phyloP scores from a whole-genome alignment of 2,888 invertebrate genomes.

The Anoplius nigerrimus region DNA sequence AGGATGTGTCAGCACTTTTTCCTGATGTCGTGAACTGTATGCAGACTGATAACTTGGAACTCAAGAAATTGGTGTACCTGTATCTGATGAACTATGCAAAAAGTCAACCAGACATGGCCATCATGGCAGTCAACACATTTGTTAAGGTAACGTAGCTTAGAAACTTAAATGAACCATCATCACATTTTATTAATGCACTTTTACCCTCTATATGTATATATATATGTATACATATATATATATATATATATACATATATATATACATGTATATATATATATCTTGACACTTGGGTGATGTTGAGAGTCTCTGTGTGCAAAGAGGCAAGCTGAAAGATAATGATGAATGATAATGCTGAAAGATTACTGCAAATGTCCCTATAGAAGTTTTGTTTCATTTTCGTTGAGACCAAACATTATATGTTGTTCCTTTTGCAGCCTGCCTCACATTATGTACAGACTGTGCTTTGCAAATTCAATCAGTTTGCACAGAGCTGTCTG shows the following conservation, averaged over 20 bases:
- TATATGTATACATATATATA: conserved; percentile 39
- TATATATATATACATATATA: conserved; percentile 34
- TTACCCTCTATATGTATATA: conserved; percentile 50
- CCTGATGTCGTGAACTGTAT: conserved; percentile 99
- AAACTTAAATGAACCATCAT: conserved; percentile 39
- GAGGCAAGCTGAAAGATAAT: conserved; percentile 63
- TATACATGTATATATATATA: conserved; percentile 34
- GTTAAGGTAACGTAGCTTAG: conserved; percentile 87
- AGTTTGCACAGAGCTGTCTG: conserved; percentile 70
- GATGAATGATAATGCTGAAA: conserved; percentile 20
- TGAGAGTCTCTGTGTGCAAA: conserved; percentile 63
- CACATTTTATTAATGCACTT: conserved; percentile 62
- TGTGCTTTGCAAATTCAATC: conserved; percentile 67
- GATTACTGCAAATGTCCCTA: conserved; percentile 19
- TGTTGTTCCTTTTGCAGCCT: conserved; percentile 57
- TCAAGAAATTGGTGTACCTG: conserved; percentile 98
- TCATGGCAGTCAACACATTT: conserved; percentile 99
- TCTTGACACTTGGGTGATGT: conserved; percentile 61
- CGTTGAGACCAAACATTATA: conserved; percentile 35
- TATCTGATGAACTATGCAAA: conserved; percentile 99
- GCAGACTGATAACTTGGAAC: conserved; percentile 99
- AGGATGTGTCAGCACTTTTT: conserved; percentile 98
- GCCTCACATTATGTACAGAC: conserved; percentile 66
- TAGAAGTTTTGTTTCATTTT: conserved; percentile 9
- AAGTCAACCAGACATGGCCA: conserved; percentile 99